A percentile compares a stretch with the other conserved stretches of the same genome.
phyloP scores from a whole-genome alignment of 2,888 invertebrate species.

The Lysandra coridon region DNA sequence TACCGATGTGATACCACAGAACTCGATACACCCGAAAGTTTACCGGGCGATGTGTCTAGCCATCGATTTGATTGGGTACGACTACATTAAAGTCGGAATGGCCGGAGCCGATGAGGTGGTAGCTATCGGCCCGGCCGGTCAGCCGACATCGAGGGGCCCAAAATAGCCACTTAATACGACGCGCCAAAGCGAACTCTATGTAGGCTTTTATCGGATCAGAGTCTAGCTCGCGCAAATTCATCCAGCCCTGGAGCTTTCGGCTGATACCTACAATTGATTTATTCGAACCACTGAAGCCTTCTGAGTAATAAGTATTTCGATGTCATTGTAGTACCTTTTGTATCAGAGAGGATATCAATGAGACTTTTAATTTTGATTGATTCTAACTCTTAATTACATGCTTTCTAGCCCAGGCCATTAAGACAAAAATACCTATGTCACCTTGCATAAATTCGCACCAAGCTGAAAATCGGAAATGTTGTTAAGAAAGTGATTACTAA shows the following conservation, averaged over 20 bases:
- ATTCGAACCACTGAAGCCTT: not conserved
- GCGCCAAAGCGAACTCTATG: slow-evolving; percentile 42
- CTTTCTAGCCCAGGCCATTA: too few species aligned
- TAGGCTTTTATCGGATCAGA: slow-evolving; percentile 63
- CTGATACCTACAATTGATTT: not conserved
- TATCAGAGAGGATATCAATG: too few species aligned
- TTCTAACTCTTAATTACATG: too few species aligned
- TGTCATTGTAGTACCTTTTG: too few species aligned
- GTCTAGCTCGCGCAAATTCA: slow-evolving; percentile 42
- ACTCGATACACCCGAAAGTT: slow-evolving; percentile 45
- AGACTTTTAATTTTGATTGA: too few species aligned
- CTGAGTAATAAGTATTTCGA: not conserved
- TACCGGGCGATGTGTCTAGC: slow-evolving; percentile 49
- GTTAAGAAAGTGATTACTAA: too few species aligned
- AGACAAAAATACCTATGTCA: too few species aligned
- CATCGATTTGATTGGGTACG: slow-evolving; percentile 57
- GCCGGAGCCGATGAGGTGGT: slow-evolving; percentile 41
- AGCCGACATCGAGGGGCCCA: slow-evolving; percentile 47
- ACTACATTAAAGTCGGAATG: slow-evolving; percentile 61
- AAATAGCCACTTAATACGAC: slow-evolving; percentile 62
- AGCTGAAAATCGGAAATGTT: too few species aligned
- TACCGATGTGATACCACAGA: slow-evolving; percentile 46
- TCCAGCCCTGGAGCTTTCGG: slow-evolving; percentile 8
- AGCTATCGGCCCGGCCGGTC: slow-evolving; percentile 54
- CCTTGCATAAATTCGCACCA: too few species aligned